Percentiles rank a stretch among this genome's conserved stretches.
Evolutionary conservation across 1,140 invertebrate species (phyloP).

Genomic region (Bombus pyrosoma): DNA sequence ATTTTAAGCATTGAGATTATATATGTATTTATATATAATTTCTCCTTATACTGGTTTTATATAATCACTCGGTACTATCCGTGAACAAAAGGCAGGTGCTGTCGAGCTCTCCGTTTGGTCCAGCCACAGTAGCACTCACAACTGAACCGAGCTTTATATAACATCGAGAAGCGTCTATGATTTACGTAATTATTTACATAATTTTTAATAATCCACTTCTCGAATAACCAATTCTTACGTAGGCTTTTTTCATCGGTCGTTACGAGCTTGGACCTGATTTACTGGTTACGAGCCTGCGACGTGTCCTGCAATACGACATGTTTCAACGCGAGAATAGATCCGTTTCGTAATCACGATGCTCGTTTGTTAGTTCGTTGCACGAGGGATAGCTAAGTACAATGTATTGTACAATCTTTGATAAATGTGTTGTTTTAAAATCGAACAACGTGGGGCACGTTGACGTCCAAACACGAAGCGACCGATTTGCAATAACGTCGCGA

Average conservation of each 20-base stretch:
- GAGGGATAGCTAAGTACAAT: neutral
- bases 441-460: neutral
- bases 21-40: neutral
- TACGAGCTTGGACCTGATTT: conserved; percentile 29
- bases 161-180: conserved; percentile 21
- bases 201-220: conserved; percentile 54
- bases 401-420: conserved; percentile 11
- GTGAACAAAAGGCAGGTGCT: conserved; percentile 18
- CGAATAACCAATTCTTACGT: conserved; percentile 11
- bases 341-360: conserved; percentile 20
- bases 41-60: conserved; percentile 11
- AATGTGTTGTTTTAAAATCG: neutral
- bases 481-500: neutral
- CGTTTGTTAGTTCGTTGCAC: conserved; percentile 17
- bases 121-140: neutral
- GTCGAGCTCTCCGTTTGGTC: conserved; percentile 10
- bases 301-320: conserved; percentile 8
- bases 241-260: conserved; percentile 35
- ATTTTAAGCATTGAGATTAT: conserved; percentile 2
- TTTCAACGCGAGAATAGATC: conserved; percentile 32
- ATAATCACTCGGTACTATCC: conserved; percentile 22
- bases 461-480: neutral
- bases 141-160: conserved; percentile 42
- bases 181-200: conserved; percentile 65
- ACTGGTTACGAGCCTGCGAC: conserved; percentile 15